Evolutionary conservation across 1,140 invertebrate genomes (phyloP), one percentile per base, ranked within the genome.

Genomic region (Eufriesea mexicana): DNA sequence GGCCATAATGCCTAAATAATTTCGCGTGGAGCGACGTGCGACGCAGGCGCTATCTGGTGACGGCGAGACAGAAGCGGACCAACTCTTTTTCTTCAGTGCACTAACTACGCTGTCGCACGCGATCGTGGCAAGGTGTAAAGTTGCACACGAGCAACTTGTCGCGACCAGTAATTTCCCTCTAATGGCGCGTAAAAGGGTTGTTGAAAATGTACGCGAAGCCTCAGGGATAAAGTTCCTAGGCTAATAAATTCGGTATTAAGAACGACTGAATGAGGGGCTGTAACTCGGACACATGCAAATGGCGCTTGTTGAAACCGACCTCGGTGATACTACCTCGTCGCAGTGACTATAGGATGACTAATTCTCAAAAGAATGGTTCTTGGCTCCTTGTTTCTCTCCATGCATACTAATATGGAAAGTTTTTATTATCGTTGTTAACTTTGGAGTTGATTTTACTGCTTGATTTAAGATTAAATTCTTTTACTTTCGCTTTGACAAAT

Each of bases 161-260:
- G 66, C 18, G 64, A 28, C 25, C 47, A 78, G 55, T 70, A 77
- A 83, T 83, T 70, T 76, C 23, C 18, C 54, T 71, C n/a, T 54
- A 83, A 83, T 45, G 73, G 10, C 45, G 47, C 54, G 57, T 67
- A 57, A 75, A 81, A 57, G 28, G 72, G 35, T 67, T 64, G 62
- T 49, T 76, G 64, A 74, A 55, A 28, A 54, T 66, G 49, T 35
- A 55, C n/a, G 18, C 25, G 35, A 74, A 28, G 10, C 8, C 12
- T 2, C 8, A 7, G 8, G n/a, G 74, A 55, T 64, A 64, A 80
- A 64, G n/a, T 23, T 45, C 47, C 35, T 35, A 47, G 14, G 14
- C 7, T 64, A 55, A 74, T 49, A 80, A 74, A 66, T n/a, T 55
- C 12, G 5, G n/a, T n/a, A 35, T 73, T 42, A 51, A 8, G 45